These are phyloP conservation scores for Perizoma flavofasciatum DNA, from an alignment of 2,888 invertebrate species.

Conservation along the genomic window DNA sequence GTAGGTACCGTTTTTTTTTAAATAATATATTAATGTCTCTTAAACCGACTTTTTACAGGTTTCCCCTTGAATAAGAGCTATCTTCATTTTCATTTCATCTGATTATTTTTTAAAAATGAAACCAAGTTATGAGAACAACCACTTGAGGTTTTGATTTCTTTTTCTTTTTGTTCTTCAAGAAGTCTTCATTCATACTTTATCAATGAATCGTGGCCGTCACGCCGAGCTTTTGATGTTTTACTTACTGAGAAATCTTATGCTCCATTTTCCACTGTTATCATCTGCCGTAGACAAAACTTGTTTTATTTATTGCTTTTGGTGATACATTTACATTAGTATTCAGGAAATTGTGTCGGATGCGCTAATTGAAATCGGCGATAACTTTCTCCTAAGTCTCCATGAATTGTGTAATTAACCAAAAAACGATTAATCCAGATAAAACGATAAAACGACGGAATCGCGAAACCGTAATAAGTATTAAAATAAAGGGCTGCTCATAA, in stretches of 20 bases:
- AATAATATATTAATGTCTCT: too few relatives aligned
- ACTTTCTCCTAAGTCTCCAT: slow-evolving; percentile 43
- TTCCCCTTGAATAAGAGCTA: too few relatives aligned
- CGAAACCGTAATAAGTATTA: slow-evolving; percentile 74
- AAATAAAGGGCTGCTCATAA: slow-evolving; percentile 75
- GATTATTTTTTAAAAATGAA: background rate
- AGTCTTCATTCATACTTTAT: slow-evolving; percentile 26
- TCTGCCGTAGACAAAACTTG: slow-evolving; percentile 16
- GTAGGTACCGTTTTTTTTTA: too few relatives aligned
- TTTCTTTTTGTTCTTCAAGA: slow-evolving; percentile 22
- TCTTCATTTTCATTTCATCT: too few relatives aligned
- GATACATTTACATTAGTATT: slow-evolving; percentile 20
- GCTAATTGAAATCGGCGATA: slow-evolving; percentile 34
- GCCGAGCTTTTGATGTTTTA: slow-evolving; percentile 26
- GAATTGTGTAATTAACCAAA: slow-evolving; percentile 67
- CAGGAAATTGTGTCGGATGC: slow-evolving; percentile 26
- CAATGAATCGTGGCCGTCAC: slow-evolving; percentile 26
- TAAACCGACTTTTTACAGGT: too few relatives aligned
- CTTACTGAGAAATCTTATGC: slow-evolving; percentile 21
- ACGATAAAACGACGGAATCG: slow-evolving; percentile 70
- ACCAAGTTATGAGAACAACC: slow-evolving; percentile 11
- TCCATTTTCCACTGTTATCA: slow-evolving; percentile 14
- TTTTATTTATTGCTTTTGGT: slow-evolving; percentile 25
- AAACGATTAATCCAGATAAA: slow-evolving; percentile 67
- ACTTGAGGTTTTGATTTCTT: slow-evolving; percentile 25